Conservation (phyloP, 2,797 vertebrate genomes). For the Stomatorhinus walkeri region DNA sequence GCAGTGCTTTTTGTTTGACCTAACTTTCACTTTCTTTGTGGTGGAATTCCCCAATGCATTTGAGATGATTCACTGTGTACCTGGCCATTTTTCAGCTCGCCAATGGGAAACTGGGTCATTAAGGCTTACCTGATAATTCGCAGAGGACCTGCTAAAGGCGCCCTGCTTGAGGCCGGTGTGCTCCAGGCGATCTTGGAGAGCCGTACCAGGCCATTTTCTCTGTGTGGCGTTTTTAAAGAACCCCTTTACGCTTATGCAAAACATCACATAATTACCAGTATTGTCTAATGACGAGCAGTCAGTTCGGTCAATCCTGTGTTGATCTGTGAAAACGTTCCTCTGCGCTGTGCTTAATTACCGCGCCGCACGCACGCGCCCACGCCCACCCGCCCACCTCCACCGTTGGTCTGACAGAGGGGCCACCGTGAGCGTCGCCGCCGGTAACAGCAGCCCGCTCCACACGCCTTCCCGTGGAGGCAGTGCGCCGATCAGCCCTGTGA, state of each 20-base stretch:
- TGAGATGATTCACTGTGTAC: not conserved
- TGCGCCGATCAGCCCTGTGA: not conserved
- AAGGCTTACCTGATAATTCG: not conserved
- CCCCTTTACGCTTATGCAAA: not conserved
- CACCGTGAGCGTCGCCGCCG: not conserved
- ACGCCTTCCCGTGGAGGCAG: not conserved
- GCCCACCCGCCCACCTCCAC: too few species aligned
- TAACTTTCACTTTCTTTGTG: not conserved
- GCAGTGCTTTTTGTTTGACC: constrained; percentile 8
- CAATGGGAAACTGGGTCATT: constrained; percentile 14
- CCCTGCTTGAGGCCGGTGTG: not conserved
- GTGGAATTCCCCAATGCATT: not conserved
- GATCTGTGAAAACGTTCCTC: not conserved
- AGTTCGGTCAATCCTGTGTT: not conserved
- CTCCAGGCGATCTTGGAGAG: not conserved
- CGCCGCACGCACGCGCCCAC: not conserved
- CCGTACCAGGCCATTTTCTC: not conserved
- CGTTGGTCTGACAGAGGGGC: not conserved
- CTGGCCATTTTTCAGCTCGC: not conserved
- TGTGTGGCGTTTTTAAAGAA: not conserved
- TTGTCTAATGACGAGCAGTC: not conserved
- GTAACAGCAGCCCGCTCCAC: not conserved
- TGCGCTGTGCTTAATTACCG: not conserved
- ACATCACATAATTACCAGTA: not conserved
- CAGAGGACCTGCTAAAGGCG: not conserved